Evolutionary conservation across 2,888 invertebrate species (phyloP).

Genomic region (Germaria angustata): DNA sequence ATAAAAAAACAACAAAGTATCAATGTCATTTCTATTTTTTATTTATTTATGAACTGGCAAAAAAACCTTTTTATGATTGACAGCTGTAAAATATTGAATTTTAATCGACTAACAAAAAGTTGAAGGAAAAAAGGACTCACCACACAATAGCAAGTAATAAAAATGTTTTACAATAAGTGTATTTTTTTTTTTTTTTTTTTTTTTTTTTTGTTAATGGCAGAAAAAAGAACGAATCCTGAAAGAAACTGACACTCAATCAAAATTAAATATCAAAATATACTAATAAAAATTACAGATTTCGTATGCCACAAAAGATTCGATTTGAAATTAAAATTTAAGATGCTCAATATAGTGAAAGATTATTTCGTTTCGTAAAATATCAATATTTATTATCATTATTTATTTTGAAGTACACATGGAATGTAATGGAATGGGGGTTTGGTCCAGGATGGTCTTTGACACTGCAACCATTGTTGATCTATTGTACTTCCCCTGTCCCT

Average conservation of each 20-base stretch:
- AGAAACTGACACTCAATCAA: not conserved
- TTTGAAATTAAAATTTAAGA: not conserved
- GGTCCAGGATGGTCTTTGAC: too few species aligned
- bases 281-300: not conserved
- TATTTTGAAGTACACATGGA: too few species aligned
- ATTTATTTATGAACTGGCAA: not conserved
- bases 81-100: constrained; percentile 77
- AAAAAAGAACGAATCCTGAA: not conserved
- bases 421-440: too few species aligned
- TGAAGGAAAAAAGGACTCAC: not conserved
- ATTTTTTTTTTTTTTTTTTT: not conserved
- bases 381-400: too few species aligned
- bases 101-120: constrained; percentile 26
- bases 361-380: too few species aligned
- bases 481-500: too few species aligned
- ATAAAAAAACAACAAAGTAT: constrained; percentile 16
- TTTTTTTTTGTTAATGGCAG: too few species aligned
- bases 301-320: not conserved
- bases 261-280: not conserved
- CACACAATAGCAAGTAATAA: not conserved
- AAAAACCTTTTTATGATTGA: constrained; percentile 71
- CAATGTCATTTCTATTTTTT: constrained; percentile 4
- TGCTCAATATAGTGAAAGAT: too few species aligned
- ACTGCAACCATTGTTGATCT: too few species aligned
- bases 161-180: not conserved